Conservation (phyloP, 2,113 vertebrate species). For the Egretta garzetta region DNA sequence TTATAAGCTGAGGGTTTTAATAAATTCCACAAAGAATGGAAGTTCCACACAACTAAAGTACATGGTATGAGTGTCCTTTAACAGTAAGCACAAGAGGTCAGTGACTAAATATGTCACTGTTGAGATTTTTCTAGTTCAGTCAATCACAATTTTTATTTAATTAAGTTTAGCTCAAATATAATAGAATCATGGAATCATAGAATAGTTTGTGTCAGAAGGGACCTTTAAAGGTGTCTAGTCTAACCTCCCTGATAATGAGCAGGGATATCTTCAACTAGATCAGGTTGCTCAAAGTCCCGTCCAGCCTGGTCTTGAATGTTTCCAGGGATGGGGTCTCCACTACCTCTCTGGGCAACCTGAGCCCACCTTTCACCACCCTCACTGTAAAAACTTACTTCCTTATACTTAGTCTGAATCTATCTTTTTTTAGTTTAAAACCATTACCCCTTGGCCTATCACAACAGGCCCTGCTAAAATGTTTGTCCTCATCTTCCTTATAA, state of each 20-base stretch:
- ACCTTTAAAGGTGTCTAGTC: neutral
- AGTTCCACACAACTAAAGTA: neutral
- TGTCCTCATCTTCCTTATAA: neutral
- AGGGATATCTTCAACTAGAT: neutral
- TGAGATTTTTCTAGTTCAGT: neutral
- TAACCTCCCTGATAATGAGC: neutral
- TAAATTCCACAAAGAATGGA: neutral
- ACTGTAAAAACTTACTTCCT: accelerated
- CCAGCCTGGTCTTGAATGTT: neutral
- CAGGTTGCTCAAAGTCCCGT: neutral
- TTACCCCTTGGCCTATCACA: neutral
- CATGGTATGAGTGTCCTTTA: accelerated
- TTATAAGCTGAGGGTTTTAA: neutral
- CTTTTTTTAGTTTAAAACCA: neutral
- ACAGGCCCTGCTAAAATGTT: neutral
- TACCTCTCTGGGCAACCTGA: neutral
- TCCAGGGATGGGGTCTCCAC: neutral
- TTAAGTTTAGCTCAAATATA: neutral
- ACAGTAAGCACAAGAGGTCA: neutral
- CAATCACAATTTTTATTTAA: neutral
- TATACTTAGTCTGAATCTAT: neutral
- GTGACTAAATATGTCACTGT: neutral
- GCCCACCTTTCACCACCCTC: too few species aligned
- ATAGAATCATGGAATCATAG: neutral
- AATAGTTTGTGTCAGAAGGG: neutral